Base-by-base conservation (phyloP, 2,888 invertebrate genomes). In the Synergus umbraculus region DNA sequence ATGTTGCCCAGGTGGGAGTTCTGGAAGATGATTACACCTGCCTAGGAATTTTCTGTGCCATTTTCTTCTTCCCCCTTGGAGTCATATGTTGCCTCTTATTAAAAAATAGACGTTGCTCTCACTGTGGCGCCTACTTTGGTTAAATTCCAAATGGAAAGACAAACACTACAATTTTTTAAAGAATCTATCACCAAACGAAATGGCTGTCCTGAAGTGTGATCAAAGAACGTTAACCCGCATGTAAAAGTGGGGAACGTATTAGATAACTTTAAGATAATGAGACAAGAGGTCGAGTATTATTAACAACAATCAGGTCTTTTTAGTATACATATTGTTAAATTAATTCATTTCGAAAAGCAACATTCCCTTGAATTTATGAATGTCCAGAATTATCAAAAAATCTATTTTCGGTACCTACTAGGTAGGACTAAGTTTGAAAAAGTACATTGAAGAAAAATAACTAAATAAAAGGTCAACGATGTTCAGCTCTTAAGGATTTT, bases 1-100 rank as follows among this genome's bases (percentile, higher is more conserved):
- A 76, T 60, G 78, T 76, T 79, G 88, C 85, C 67, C 88, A 94
- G 94, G 92, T 97, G 81, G 98, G 98, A 18, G 94, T 97, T 43
- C 93, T 98, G 64, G 97, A 97, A 92, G 97, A 97, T 87, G 97
- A 97, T 89, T 98, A 96, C 92, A 96, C 97, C 0, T 96, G 96
- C 88, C 93, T 97, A 66, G 98, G 97, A 79, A 93, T 98, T 15
- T 93, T 96, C 78, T 97, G 97, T 92, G 97, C 97, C 29, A 96
- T 97, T 82, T 93, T 96, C 46, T 97, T 96, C 92, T 98, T 98
- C 90, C 98, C 98, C 0, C 77, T 97, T 58, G 98, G 98, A 64
- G 95, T 98, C 82, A 92, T 98, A 10, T 98, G 97, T 91, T 98
- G 98, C 90, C 93, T 98, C 76, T 95, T 96, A 49, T 94, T 97